These are phyloP conservation scores for Cetoscarus ocellatus DNA, from an alignment of 2,797 vertebrate genomes.

Conservation along the genomic window DNA sequence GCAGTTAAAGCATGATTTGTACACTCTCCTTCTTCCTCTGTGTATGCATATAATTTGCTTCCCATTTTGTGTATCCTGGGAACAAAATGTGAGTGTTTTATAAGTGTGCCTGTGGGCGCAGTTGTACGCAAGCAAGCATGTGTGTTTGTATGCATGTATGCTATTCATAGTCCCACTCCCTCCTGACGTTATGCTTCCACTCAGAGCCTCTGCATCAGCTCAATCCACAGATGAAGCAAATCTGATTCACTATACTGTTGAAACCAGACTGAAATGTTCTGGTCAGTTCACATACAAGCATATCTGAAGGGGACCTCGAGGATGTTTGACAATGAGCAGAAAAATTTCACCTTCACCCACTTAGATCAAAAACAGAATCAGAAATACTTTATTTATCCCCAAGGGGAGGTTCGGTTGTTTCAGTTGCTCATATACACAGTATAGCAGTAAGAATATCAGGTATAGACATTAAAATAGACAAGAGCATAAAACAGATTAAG, in stretches of 20 bases:
- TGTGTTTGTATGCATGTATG: neutral
- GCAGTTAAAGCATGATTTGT: conserved; percentile 56
- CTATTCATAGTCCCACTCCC: conserved; percentile 37
- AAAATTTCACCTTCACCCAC: no score
- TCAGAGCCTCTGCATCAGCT: conserved; percentile 33
- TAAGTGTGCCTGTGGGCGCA: neutral
- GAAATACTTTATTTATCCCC: no score
- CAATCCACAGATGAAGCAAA: conserved; percentile 43
- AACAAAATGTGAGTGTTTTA: neutral
- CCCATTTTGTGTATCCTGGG: neutral
- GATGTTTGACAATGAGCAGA: conserved; percentile 5
- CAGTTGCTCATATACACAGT: no score
- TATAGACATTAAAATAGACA: no score
- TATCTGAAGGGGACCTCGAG: conserved; percentile 4
- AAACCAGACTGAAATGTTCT: conserved; percentile 3
- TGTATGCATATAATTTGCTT: conserved; percentile 15
- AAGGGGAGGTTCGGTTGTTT: no score
- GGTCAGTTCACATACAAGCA: conserved; percentile 29
- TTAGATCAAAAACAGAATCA: no score
- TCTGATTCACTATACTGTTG: conserved; percentile 15
- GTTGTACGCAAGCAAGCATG: conserved; percentile 1
- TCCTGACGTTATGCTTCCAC: conserved; percentile 33
- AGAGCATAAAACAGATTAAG: no score
- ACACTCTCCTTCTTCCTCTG: conserved; percentile 11
- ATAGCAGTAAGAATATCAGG: no score